Percentiles rank a stretch among this genome's conserved stretches.
Conservation (phyloP, 2,888 invertebrate genomes). For the Caenorhabditis sp. region DNA sequence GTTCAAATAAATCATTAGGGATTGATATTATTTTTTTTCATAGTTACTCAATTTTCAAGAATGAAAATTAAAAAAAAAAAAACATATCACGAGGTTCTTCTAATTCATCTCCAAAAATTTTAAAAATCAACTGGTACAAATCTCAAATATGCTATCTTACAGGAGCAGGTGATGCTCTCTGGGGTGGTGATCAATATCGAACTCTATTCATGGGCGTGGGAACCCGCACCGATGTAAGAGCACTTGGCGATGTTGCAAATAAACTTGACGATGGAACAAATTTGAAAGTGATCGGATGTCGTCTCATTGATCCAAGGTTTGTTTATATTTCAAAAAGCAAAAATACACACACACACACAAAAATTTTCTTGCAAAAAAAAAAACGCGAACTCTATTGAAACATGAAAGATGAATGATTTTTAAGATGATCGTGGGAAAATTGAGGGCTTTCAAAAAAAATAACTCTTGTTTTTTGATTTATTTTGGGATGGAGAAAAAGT, state of each 20-base stretch:
- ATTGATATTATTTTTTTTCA: too few relatives aligned
- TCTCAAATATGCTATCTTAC: slow-evolving; percentile 7
- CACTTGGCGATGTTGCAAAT: slow-evolving; percentile 57
- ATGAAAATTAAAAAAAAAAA: neutral
- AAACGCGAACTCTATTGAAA: neutral
- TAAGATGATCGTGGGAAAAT: too few relatives aligned
- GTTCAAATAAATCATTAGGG: too few relatives aligned
- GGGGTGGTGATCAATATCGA: slow-evolving; percentile 58
- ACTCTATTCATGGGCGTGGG: slow-evolving; percentile 68
- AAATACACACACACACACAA: neutral
- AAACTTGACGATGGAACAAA: slow-evolving; percentile 54
- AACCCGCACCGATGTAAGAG: slow-evolving; percentile 65
- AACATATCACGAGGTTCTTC: neutral
- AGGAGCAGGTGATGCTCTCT: slow-evolving; percentile 70
- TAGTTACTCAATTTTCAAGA: too few relatives aligned
- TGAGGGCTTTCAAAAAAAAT: too few relatives aligned
- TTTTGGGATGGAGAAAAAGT: too few relatives aligned
- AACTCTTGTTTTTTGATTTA: too few relatives aligned
- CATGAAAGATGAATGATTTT: neutral
- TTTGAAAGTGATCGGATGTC: slow-evolving; percentile 62
- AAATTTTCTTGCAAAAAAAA: neutral
- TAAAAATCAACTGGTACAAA: too few relatives aligned
- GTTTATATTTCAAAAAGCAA: slow-evolving; percentile 9
- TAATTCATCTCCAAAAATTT: neutral
- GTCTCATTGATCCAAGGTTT: slow-evolving; percentile 67